A percentile compares a stretch with the other conserved stretches of the same genome.
phyloP scores from a whole-genome alignment of 2,888 invertebrate species.

The Nebria brevicollis region DNA sequence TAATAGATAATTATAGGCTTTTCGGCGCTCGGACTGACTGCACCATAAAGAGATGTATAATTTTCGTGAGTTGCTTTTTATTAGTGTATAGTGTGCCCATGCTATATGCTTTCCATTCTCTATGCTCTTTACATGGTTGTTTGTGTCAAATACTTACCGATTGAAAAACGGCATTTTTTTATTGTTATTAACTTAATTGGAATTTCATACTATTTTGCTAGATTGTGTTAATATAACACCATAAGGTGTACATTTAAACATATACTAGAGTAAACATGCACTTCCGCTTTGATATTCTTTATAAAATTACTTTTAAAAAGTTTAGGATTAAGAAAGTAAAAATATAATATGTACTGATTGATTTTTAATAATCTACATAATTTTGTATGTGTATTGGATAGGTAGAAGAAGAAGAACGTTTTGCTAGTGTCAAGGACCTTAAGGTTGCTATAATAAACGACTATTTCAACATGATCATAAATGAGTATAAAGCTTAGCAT shows the following conservation, averaged over 20 bases:
- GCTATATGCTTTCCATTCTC: not conserved
- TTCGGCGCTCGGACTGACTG: not conserved
- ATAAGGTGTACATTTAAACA: no score
- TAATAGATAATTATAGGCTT: conserved; percentile 41
- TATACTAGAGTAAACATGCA: no score
- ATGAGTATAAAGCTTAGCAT: not conserved
- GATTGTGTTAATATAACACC: not conserved
- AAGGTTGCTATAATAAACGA: not conserved
- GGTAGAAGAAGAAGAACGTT: not conserved
- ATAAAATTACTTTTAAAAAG: no score
- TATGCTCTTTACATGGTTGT: not conserved
- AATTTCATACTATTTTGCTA: not conserved
- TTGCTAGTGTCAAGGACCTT: not conserved
- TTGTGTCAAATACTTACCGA: not conserved
- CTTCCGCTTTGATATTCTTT: no score
- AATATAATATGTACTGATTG: no score
- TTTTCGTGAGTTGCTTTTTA: not conserved
- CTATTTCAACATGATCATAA: not conserved
- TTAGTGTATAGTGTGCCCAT: not conserved
- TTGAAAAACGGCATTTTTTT: not conserved
- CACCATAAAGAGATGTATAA: not conserved
- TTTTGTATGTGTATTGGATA: not conserved
- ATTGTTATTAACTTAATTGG: not conserved
- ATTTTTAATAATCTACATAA: no score
- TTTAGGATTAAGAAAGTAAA: no score